Evolutionary conservation across 2,113 vertebrate species (phyloP).

Genomic region (Pseudorasbora parva): DNA sequence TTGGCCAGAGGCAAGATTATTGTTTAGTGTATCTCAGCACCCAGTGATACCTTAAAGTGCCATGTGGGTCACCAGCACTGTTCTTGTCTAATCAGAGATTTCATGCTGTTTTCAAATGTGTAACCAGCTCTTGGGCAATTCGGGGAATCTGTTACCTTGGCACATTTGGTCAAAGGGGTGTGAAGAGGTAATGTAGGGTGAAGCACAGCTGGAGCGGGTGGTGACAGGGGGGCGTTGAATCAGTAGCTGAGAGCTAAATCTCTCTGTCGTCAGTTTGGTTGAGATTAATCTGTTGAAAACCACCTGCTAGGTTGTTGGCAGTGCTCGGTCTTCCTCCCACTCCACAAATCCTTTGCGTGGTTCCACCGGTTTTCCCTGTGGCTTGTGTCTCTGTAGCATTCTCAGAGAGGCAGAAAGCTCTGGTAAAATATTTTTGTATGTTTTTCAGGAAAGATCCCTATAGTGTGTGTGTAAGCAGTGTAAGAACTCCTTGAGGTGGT

Average conservation of each 20-base stretch:
- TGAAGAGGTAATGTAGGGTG: conserved; percentile 33
- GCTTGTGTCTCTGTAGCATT: not conserved
- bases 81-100: conserved; percentile 9
- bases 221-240: not conserved
- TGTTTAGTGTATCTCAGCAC: conserved; percentile 11
- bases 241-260: not conserved
- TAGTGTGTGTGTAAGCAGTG: not conserved
- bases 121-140: not conserved
- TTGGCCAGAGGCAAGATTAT: conserved; percentile 14
- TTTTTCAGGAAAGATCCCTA: not conserved
- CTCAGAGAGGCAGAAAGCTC: not conserved
- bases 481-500: conserved; percentile 1
- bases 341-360: not conserved
- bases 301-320: conserved; percentile 33
- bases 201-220: conserved; percentile 17
- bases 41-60: conserved; percentile 7
- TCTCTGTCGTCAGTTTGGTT: conserved; percentile 17
- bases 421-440: not conserved
- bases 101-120: not conserved
- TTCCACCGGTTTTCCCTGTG: not conserved
- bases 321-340: conserved; percentile 8
- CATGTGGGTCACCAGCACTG: not conserved
- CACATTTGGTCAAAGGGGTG: conserved; percentile 15
- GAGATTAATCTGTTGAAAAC: conserved; percentile 31
- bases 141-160: not conserved